Evolutionary conservation across 2,797 vertebrate genomes (phyloP).

Genomic region (Limosa lapponica): DNA sequence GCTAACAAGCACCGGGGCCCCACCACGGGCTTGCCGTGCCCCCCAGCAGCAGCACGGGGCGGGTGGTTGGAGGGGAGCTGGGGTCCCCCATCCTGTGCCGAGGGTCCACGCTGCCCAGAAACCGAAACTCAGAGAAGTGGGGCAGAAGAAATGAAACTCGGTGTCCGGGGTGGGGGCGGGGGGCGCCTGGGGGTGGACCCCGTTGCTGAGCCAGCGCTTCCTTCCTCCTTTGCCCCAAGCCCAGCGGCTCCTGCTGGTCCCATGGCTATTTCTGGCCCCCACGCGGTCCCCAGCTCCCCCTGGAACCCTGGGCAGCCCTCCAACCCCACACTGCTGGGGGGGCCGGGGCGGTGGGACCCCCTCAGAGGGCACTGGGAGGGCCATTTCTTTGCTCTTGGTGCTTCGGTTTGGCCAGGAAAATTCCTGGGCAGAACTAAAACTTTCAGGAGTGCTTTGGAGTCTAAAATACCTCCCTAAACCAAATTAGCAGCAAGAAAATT

Average conservation of each 20-base stretch:
- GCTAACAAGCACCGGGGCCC: fast-evolving
- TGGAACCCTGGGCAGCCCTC: neutral
- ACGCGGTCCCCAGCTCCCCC: fast-evolving
- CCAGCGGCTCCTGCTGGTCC: fast-evolving
- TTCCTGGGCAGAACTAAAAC: neutral
- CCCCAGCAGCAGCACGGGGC: fast-evolving
- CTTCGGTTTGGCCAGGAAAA: neutral
- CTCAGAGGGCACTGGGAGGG: neutral
- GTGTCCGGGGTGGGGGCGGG: fast-evolving
- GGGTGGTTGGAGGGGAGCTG: neutral
- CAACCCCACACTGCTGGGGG: fast-evolving
- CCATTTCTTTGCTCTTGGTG: fast-evolving
- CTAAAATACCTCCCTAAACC: neutral
- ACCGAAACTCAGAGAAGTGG: neutral
- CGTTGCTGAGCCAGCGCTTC: neutral
- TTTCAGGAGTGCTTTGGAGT: fast-evolving
- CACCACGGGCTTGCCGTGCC: fast-evolving
- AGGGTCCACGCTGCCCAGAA: neutral
- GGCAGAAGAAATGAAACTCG: neutral
- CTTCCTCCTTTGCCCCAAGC: neutral
- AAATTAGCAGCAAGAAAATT: neutral
- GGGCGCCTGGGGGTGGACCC: neutral
- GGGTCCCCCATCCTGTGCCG: neutral
- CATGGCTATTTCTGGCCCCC: neutral
- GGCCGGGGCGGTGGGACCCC: neutral